Evolutionary conservation across 1,140 invertebrate genomes (phyloP), one percentile per base, ranked within the genome.

Genomic region (Drosophila paulistorum): DNA sequence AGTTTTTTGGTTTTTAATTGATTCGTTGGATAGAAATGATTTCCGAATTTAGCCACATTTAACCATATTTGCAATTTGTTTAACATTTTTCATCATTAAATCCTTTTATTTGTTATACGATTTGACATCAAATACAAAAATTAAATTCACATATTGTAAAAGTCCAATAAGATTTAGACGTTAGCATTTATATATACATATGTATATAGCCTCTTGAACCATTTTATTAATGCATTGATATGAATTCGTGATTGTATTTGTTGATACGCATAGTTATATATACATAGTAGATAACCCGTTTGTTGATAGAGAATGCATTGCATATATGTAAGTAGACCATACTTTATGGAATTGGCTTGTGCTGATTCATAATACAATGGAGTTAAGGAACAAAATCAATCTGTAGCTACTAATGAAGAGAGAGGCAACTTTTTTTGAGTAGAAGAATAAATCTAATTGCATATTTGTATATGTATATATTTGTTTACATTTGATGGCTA

Each of bases 351-450:
- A 13, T 39, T 30, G 17, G 13, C n/a, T 13, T 42, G n/a, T 42
- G 35, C 13, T 39, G 0, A 39, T 11, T 39, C 37, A 11, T 39
- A 9, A 11, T 10, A 11, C 41, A 3, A 42, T 14, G 30, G 1
- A 17, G 42, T 7, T 45, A 14, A 17, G n/a, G n/a, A 45, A 0
- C 6, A 45, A 11, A 14, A 14, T 14, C 7, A 42, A 42, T n/a
- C 41, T 17, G 17, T 42, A 42, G 23, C 23, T 42, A n/a, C 6
- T 14, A 7, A 14, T 14, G 0, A 42, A 65, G 48, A 48, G 48
- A 71, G 33, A 51, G 63, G 66, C 30, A 65, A 48, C 51, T 65
- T 71, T 14, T 14, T 20, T 48, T 26, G 30, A 20, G 9, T 59
- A 59, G 17, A 23, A 51, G 13, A 51, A 51, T n/a, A 68, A 62